Percentiles rank a stretch among this genome's conserved stretches.
These are phyloP conservation scores for Abrostola tripartita DNA, from an alignment of 2,888 invertebrate species.

Conservation along the genomic window DNA sequence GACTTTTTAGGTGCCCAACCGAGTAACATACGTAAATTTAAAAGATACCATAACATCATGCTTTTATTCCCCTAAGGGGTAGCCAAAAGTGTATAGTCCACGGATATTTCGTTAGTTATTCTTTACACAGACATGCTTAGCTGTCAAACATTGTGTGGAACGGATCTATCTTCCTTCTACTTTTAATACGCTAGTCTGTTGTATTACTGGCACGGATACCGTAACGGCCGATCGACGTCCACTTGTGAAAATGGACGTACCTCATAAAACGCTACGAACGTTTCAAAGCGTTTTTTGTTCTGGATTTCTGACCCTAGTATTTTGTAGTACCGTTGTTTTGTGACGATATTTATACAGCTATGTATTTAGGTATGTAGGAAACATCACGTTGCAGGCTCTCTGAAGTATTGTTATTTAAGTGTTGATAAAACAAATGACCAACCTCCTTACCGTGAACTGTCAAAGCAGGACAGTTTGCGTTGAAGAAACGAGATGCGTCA, in stretches of 20 bases:
- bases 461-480: too few species aligned
- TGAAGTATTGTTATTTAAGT: too few species aligned
- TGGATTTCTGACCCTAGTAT: neutral
- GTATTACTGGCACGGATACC: neutral
- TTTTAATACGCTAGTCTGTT: neutral
- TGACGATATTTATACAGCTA: neutral
- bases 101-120: too few species aligned
- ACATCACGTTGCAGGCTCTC: neutral
- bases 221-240: constrained; percentile 3
- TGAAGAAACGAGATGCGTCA: too few species aligned
- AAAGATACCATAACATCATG: too few species aligned
- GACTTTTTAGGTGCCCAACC: too few species aligned
- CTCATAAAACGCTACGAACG: constrained; percentile 2
- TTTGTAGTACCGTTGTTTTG: neutral
- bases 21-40: too few species aligned
- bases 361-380: neutral
- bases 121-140: too few species aligned
- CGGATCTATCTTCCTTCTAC: neutral
- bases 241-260: constrained; percentile 5
- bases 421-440: too few species aligned
- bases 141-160: neutral
- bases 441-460: too few species aligned
- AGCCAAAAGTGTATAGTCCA: too few species aligned
- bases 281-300: neutral
- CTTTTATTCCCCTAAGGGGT: too few species aligned